These are phyloP conservation scores for Limonius californicus DNA, from an alignment of 1,140 invertebrate species.

Conservation along the genomic window DNA sequence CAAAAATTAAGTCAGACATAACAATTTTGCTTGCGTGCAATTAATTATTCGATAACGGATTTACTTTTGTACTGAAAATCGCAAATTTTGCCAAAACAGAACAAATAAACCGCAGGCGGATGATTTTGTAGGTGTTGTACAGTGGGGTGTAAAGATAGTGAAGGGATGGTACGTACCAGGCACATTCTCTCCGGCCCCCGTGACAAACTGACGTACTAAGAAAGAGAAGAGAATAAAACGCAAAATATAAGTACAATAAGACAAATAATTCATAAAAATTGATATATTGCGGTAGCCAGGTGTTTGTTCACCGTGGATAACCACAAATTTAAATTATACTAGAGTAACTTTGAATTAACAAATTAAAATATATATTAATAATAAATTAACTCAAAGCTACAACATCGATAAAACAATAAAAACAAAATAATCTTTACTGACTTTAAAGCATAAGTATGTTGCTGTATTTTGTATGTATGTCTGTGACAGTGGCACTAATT, in stretches of 20 bases:
- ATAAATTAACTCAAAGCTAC: slow-evolving; percentile 43
- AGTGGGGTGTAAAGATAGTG: slow-evolving; percentile 44
- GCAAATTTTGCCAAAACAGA: slow-evolving; percentile 37
- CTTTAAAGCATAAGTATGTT: slow-evolving; percentile 41
- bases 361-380: slow-evolving; percentile 33
- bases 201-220: slow-evolving; percentile 70
- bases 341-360: slow-evolving; percentile 39
- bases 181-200: slow-evolving; percentile 66
- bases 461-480: slow-evolving; percentile 46
- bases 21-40: neutral
- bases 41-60: neutral
- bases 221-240: slow-evolving; percentile 55
- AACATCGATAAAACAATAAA: slow-evolving; percentile 33
- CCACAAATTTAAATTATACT: slow-evolving; percentile 14
- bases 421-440: slow-evolving; percentile 41
- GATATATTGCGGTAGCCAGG: neutral
- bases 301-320: slow-evolving; percentile 5
- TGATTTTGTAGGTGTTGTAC: slow-evolving; percentile 43
- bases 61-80: neutral
- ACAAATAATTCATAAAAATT: slow-evolving; percentile 23
- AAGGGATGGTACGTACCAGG: slow-evolving; percentile 59
- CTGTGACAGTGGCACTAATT: slow-evolving; percentile 40
- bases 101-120: slow-evolving; percentile 44
- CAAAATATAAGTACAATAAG: slow-evolving; percentile 48
- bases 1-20: neutral